Evolutionary conservation across 1,140 invertebrate genomes (phyloP).

Genomic region (Heliconius melpomene): DNA sequence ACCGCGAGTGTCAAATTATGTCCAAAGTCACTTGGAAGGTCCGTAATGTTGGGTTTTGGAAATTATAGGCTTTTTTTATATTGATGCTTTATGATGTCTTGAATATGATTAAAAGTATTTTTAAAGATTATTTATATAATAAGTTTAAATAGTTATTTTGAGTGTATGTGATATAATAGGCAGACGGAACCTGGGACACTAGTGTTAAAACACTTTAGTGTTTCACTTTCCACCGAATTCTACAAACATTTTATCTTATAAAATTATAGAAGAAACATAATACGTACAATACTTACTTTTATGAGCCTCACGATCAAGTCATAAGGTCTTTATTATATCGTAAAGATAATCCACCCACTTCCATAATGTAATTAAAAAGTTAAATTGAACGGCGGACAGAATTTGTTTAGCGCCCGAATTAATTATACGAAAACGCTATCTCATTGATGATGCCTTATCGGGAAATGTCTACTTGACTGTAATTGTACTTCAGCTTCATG

Average conservation of each 20-base stretch:
- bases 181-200: too few species aligned
- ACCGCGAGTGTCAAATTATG: slow-evolving; percentile 68
- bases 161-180: too few species aligned
- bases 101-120: slow-evolving; percentile 20
- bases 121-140: slow-evolving; percentile 16
- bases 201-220: too few species aligned
- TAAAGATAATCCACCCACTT: slow-evolving; percentile 18
- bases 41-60: slow-evolving; percentile 53
- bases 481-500: not conserved
- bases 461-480: not conserved
- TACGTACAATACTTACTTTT: not conserved
- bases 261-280: not conserved
- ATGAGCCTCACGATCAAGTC: not conserved
- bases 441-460: slow-evolving; percentile 42
- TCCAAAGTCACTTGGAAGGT: slow-evolving; percentile 44
- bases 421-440: slow-evolving; percentile 52
- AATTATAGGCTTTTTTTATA: slow-evolving; percentile 48
- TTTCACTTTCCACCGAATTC: too few species aligned
- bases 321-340: not conserved
- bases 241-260: too few species aligned
- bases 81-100: slow-evolving; percentile 39
- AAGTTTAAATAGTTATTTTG: not conserved
- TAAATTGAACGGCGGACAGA: slow-evolving; percentile 56
- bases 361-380: slow-evolving; percentile 65
- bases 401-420: slow-evolving; percentile 39